Evolutionary conservation across 2,113 vertebrate species (phyloP), one percentile per base, ranked within the genome.

Genomic region (Butorides virescens): DNA sequence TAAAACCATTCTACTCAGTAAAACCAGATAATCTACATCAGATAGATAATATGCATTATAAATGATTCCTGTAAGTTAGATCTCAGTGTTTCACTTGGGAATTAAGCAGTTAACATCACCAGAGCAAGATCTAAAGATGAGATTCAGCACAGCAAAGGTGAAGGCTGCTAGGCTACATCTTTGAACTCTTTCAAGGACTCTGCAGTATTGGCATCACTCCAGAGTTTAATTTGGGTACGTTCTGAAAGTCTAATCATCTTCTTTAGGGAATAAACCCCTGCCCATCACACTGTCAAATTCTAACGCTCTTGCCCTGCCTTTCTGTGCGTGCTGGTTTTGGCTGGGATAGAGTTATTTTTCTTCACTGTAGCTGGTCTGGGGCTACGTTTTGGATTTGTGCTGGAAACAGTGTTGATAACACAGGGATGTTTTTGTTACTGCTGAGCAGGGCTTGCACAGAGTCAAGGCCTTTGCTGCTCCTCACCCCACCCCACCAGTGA

Each of bases 221-320:
- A 95, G 70, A 93, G 37, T 68, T 78, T 94, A 95, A 96, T 96
- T 77, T 91, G 53, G 67, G 44, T 88, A 86, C 3, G 10, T 90
- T 94, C 65, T 88, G 75, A 86, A 96, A 93, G 92, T 68, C 75
- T 96, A 93, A 90, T 96, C 58, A 70, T 67, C 56, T 90, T 79
- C 81, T 78, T 84, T 55, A 78, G 67, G 83, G 88, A 95, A 88
- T 81, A 85, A 95, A 81, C 61, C 78, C 91, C 75, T 92, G 90
- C 90, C 75, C 88, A 90, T 44, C 63, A 93, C 34, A 62, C 27
- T 75, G 76, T 52, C 91, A 89, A 75, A 91, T 5, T 85, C 70
- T 44, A 87, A 53, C 26, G 52, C 49, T 89, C 29, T 89, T 95
- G 75, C 53, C 92, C 62, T 87, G 66, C 30, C 65, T 86, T 86